Conservation (phyloP, 2,888 invertebrate species). For the Mythimna vitellina region DNA sequence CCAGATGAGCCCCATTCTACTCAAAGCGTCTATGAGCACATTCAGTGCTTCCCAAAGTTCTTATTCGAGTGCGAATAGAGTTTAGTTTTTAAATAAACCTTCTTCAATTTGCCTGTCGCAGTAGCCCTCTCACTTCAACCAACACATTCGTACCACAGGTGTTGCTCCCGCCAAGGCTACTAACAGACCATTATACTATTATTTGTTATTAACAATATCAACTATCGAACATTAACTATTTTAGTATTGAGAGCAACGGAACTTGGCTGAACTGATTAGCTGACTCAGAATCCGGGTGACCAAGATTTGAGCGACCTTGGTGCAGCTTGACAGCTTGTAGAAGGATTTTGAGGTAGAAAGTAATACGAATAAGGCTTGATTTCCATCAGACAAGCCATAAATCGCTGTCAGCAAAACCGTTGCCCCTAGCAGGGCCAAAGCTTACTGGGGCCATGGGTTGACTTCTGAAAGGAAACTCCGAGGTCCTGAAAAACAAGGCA, state of each 20-base stretch:
- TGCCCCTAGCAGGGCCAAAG: no score
- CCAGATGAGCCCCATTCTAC: not conserved
- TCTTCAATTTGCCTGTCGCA: not conserved
- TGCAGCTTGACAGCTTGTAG: not conserved
- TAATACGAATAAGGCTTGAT: not conserved
- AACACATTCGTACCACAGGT: slow-evolving; percentile 55
- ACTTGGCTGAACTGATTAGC: slow-evolving; percentile 23
- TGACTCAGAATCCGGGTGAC: slow-evolving; percentile 43
- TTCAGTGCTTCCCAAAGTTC: not conserved
- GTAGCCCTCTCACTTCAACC: slow-evolving; percentile 49
- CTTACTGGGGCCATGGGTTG: no score
- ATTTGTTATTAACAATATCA: slow-evolving; percentile 43
- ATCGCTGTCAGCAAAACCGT: no score
- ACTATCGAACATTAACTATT: slow-evolving; percentile 7
- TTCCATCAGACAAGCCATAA: no score
- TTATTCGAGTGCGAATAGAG: no score
- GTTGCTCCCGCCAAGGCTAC: slow-evolving; percentile 53
- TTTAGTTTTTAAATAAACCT: not conserved
- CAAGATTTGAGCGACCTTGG: slow-evolving; percentile 38
- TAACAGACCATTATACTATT: slow-evolving; percentile 32
- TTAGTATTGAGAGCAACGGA: slow-evolving; percentile 41
- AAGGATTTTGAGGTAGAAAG: slow-evolving; percentile 2
- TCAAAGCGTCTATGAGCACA: not conserved
- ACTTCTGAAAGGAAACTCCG: no score
- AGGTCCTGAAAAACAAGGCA: no score